Percentiles rank a stretch among this genome's conserved stretches.
Evolutionary conservation across 2,888 invertebrate genomes (phyloP).

Genomic region (Oscheius sp.): DNA sequence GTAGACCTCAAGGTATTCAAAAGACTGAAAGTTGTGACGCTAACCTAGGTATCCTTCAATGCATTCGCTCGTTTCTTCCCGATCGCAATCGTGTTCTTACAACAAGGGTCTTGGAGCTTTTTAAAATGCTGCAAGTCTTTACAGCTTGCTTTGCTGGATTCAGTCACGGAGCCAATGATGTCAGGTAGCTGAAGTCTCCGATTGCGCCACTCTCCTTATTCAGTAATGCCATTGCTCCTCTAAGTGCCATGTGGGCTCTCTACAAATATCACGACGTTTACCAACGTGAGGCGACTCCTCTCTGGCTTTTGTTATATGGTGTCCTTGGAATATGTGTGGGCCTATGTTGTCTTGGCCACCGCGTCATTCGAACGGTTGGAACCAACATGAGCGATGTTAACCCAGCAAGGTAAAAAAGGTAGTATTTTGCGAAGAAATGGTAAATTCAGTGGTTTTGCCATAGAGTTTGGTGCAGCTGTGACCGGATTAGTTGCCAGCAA

Average conservation of each 20-base stretch:
- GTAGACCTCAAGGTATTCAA: background rate
- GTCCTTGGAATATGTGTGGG: conserved; percentile 93
- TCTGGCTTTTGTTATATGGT: conserved; percentile 90
- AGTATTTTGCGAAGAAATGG: background rate
- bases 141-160: conserved; percentile 98
- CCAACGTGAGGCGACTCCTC: conserved; percentile 86
- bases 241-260: conserved; percentile 92
- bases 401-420: conserved; percentile 86
- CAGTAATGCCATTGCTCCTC: conserved; percentile 94
- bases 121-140: conserved; percentile 93
- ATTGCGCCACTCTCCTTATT: background rate
- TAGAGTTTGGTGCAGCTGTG: conserved; percentile 93
- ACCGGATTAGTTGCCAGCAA: conserved; percentile 96
- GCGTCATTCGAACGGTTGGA: conserved; percentile 95
- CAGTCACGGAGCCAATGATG: conserved; percentile 99
- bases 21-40: background rate
- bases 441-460: conserved; percentile 86
- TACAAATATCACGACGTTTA: conserved; percentile 84
- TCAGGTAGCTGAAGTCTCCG: conserved; percentile 81
- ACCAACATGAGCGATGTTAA: conserved; percentile 95
- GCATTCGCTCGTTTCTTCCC: conserved; percentile 62
- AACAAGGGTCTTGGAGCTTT: conserved; percentile 76
- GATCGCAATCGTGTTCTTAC: conserved; percentile 48
- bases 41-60: conserved; percentile 34
- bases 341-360: conserved; percentile 92